Base-by-base conservation (phyloP, 2,797 vertebrate species). In the Enteromius treurensis region DNA sequence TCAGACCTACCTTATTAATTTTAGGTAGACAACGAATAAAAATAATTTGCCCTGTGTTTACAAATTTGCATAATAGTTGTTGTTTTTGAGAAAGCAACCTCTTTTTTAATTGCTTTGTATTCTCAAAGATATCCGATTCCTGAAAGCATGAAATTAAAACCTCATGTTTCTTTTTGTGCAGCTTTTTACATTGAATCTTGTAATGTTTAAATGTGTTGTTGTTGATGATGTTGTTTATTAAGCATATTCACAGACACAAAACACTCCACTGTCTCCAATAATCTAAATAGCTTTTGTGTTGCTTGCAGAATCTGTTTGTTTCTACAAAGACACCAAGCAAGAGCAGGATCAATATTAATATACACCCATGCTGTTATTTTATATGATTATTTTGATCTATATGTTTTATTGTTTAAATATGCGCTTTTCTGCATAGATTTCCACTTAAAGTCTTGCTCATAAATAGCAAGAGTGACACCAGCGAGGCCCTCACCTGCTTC, bases 401-500 rank as follows among this genome's bases (percentile, higher is more conserved):
- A 73, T 81, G 26, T 62, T 73, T 71, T 47, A 60, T 74, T 74
- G 80, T 64, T 74, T 73, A 73, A 65, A 65, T 64, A 77, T 64
- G 47, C 3, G 2, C 37, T 58, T 67, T 58, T 68, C 23, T 69
- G 8, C 4, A 79, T 79, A 60, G 65, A 80, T 79, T 86, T 86
- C 62, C 34, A 3, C 65, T 49, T 37, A 53, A 73, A 83, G 32
- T 55, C 71, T 78, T 64, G 51, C 62, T 53, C 74, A 70, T 85
- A 79, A 88, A 85, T 78, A 83, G 77, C 55, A 29, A 40, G 21
- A 67, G 58, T 53, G 79, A 83, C 14, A 68, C 64, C 45, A 70
- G 8, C 42, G 19, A 85, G 78, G 69, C 34, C 7, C 75, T 88
- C 81, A 79, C 70, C 79, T 80, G 32, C 70, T 37, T 67, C 58